Evolutionary conservation across 2,888 invertebrate genomes (phyloP), one percentile per base, ranked within the genome.

Genomic region (Ernsta delagoae): DNA sequence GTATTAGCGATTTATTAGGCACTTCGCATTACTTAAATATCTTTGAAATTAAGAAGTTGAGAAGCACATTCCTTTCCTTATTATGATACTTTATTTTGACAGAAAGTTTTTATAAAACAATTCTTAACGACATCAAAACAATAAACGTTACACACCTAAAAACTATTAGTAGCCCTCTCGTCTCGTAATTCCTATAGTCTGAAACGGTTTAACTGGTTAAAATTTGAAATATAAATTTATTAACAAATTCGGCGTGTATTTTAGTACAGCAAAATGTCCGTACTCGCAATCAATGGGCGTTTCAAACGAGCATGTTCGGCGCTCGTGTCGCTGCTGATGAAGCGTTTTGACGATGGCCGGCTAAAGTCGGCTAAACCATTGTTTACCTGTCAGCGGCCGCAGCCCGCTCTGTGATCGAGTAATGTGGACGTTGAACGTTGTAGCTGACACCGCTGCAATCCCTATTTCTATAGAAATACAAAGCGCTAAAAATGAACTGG

Each of bases 281-380:
- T 71, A 72, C 50, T 70, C 57, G 71, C 73, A 71, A 75, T 74
- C 72, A 74, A 71, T 71, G 72, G 82, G 79, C 79, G 80, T 75
- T 77, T 78, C 72, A 70, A 75, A 75, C 72, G 73, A 75, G 76
- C 78, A 78, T 82, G 74, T 78, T 74, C 73, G 71, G 77, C 67
- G 64, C 70, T 67, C 75, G 74, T 77, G 75, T 75, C 75, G 79
- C 81, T 88, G 84, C n/a, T n/a, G n/a, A 89, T 85, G 85, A 84
- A 80, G 82, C 83, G 80, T 83, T 77, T 78, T 78, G 75, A 75
- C 78, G 74, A 77, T 78, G 78, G 77, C 77, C 78, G 76, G 77
- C 82, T 75, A 73, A 82, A 84, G n/a, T n/a, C n/a, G n/a, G n/a
- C n/a, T n/a, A n/a, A n/a, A n/a, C 83, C 83, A 83, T 85, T 88